A percentile compares a stretch with the other conserved stretches of the same genome.
Conservation (phyloP, 2,888 invertebrate genomes). For the Platypus cylindrus region DNA sequence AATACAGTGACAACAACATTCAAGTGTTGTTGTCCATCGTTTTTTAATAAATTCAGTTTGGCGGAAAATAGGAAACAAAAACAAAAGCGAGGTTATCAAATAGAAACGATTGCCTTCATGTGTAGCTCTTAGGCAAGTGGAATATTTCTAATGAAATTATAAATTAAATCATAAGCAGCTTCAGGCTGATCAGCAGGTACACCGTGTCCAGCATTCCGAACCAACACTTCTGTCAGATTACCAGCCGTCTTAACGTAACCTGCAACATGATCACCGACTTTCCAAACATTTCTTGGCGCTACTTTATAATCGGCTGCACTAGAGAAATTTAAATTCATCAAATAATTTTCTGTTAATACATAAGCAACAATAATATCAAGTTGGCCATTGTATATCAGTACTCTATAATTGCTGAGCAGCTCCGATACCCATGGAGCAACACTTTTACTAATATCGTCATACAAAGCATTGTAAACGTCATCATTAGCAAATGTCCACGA, state of each 20-base stretch:
- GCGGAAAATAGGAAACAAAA: neutral
- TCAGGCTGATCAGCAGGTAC: slow-evolving; percentile 67
- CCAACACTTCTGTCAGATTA: slow-evolving; percentile 56
- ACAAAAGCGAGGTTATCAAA: too few species aligned
- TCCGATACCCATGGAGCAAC: slow-evolving; percentile 33
- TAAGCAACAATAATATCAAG: slow-evolving; percentile 80
- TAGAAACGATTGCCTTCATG: slow-evolving; percentile 4
- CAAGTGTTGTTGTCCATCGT: too few species aligned
- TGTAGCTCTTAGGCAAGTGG: neutral
- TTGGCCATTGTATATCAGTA: slow-evolving; percentile 78
- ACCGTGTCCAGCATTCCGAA: slow-evolving; percentile 70
- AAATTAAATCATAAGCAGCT: slow-evolving; percentile 56
- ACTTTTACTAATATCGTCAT: slow-evolving; percentile 4
- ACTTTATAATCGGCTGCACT: slow-evolving; percentile 48
- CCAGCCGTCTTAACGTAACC: slow-evolving; percentile 59
- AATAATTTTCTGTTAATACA: slow-evolving; percentile 64
- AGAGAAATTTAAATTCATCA: slow-evolving; percentile 56
- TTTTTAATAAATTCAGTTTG: neutral
- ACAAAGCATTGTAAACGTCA: slow-evolving; percentile 7
- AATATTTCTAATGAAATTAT: slow-evolving; percentile 20
- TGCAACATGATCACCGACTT: slow-evolving; percentile 49
- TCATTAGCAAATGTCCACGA: slow-evolving; percentile 1
- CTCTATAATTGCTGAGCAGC: slow-evolving; percentile 49
- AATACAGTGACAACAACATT: too few species aligned
- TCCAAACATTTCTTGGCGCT: slow-evolving; percentile 54